Percentiles rank a stretch among this genome's conserved stretches.
Evolutionary conservation across 2,888 invertebrate genomes (phyloP).

Genomic region (Myopa tessellatipennis): DNA sequence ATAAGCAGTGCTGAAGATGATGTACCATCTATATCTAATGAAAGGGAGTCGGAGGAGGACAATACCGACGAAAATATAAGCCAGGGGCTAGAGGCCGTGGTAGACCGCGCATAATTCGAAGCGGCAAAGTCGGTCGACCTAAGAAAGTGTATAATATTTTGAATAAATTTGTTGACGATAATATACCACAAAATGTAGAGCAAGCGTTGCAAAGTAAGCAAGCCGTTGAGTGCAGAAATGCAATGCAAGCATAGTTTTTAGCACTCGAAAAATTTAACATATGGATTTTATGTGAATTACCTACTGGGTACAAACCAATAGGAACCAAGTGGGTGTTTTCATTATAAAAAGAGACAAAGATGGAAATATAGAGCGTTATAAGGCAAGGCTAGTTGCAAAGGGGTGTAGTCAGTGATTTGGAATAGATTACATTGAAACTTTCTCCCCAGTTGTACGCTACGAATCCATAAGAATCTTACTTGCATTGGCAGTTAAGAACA

Average conservation of each 20-base stretch:
- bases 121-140: constrained; percentile 1
- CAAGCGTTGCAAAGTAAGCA: constrained; percentile 44
- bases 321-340: too few species aligned
- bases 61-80: too few species aligned
- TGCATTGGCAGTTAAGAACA: constrained; percentile 48
- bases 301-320: too few species aligned
- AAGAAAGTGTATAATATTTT: not conserved
- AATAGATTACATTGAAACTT: too few species aligned
- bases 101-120: not conserved
- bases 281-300: too few species aligned
- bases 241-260: constrained; percentile 45
- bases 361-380: constrained; percentile 36
- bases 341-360: constrained; percentile 28
- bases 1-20: too few species aligned
- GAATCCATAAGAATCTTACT: constrained; percentile 45
- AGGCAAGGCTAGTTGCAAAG: constrained; percentile 41
- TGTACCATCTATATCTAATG: too few species aligned
- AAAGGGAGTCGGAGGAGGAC: too few species aligned
- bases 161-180: constrained; percentile 39
- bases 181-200: constrained; percentile 37
- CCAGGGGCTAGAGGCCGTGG: too few species aligned
- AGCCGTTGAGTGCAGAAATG: constrained; percentile 35
- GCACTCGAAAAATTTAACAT: constrained; percentile 36
- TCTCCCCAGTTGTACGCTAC: too few species aligned
- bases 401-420: too few species aligned